Conservation (phyloP, 2,888 invertebrate genomes). For the Bruchidius siliquastri region DNA sequence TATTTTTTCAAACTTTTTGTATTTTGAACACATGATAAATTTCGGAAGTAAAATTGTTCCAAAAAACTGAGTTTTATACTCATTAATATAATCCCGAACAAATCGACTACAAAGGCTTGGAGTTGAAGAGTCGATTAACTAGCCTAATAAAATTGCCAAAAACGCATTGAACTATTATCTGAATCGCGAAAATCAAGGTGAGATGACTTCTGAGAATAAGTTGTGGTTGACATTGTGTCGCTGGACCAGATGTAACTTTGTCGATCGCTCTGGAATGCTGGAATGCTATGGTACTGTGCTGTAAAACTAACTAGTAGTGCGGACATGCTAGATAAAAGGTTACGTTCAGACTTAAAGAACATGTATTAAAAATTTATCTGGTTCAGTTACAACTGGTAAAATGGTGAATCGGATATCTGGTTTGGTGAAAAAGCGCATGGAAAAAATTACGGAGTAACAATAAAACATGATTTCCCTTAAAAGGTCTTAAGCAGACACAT, state of each 20-base stretch:
- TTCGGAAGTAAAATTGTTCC: too few species aligned
- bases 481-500: not conserved
- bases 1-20: too few species aligned
- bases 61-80: too few species aligned
- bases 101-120: too few species aligned
- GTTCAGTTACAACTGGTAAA: not conserved
- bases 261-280: constrained; percentile 32
- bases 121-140: too few species aligned
- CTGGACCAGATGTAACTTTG: not conserved
- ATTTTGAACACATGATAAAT: too few species aligned
- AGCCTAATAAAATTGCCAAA: too few species aligned
- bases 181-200: too few species aligned
- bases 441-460: not conserved
- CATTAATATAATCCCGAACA: too few species aligned
- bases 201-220: too few species aligned
- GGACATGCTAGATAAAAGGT: constrained; percentile 38
- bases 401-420: not conserved
- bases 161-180: too few species aligned
- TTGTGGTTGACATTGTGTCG: not conserved
- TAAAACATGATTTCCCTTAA: not conserved
- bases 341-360: constrained; percentile 8
- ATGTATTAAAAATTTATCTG: not conserved
- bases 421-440: not conserved
- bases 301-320: constrained; percentile 46
- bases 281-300: constrained; percentile 42